phyloP scores from a whole-genome alignment of 2,113 vertebrate genomes.

The Triplophysa rosa region DNA sequence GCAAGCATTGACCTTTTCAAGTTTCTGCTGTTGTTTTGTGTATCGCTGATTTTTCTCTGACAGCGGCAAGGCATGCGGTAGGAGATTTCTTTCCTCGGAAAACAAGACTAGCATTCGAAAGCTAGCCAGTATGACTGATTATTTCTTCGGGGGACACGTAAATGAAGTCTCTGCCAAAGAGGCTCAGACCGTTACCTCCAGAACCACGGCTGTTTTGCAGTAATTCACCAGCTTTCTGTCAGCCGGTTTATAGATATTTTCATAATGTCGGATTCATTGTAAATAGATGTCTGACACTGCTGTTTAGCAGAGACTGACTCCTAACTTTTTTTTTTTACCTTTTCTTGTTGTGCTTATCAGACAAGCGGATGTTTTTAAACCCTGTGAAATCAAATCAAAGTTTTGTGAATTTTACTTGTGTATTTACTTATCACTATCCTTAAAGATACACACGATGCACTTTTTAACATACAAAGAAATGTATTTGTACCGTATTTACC shows the following conservation, averaged over 20 bases:
- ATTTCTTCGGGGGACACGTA: conserved; percentile 11
- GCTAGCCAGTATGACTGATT: conserved; percentile 51
- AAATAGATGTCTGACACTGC: conserved; percentile 13
- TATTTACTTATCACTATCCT: too few relatives aligned
- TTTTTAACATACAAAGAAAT: too few relatives aligned
- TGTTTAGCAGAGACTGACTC: background rate
- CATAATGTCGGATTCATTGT: conserved; percentile 1
- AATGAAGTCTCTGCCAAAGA: background rate
- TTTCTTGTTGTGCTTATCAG: background rate
- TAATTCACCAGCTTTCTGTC: conserved; percentile 19
- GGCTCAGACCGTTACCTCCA: conserved; percentile 24
- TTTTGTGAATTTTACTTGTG: too few relatives aligned
- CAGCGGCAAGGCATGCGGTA: background rate
- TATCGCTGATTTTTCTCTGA: conserved; percentile 35
- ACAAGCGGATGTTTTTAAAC: background rate
- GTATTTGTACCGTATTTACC: too few relatives aligned
- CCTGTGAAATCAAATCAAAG: background rate
- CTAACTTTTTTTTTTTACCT: background rate
- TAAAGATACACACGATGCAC: too few relatives aligned
- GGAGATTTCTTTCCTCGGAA: conserved; percentile 29
- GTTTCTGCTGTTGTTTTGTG: conserved; percentile 47
- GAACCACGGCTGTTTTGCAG: conserved; percentile 6
- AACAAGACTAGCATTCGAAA: conserved; percentile 37
- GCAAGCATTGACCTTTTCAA: conserved; percentile 50
- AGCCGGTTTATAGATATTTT: conserved; percentile 8